A percentile compares a stretch with the other conserved stretches of the same genome.
Conservation (phyloP, 2,113 vertebrate species). For the Gasterosteus aculeatus region DNA sequence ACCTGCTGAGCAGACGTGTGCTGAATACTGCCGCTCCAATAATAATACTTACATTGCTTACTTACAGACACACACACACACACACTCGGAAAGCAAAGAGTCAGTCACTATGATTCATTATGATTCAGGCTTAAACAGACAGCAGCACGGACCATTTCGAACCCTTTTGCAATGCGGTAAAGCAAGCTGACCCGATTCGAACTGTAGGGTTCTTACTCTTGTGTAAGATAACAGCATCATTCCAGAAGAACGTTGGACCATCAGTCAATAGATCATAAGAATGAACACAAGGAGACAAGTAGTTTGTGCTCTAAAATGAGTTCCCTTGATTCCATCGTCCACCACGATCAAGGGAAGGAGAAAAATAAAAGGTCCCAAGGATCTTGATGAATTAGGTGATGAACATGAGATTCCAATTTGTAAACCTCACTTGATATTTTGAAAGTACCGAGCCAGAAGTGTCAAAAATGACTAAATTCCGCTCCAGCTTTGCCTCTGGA, state of each 20-base stretch:
- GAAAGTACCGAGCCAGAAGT: constrained; percentile 1
- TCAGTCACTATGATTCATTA: neutral
- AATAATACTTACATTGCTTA: neutral
- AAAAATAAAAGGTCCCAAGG: neutral
- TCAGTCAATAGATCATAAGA: neutral
- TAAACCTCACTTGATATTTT: neutral
- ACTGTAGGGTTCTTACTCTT: neutral
- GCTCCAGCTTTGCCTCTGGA: constrained; percentile 3
- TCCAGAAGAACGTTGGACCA: neutral
- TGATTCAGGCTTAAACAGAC: neutral
- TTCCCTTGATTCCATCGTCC: neutral
- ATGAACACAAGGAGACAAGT: neutral
- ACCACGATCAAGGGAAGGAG: neutral
- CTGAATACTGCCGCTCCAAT: neutral
- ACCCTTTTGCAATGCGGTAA: neutral
- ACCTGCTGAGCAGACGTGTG: neutral
- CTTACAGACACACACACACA: neutral
- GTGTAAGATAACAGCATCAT: neutral
- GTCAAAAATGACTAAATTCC: constrained; percentile 20
- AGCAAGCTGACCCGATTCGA: neutral
- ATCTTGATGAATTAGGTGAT: neutral
- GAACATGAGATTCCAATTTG: neutral
- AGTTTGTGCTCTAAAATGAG: neutral
- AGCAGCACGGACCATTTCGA: neutral
- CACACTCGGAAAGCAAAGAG: neutral